Conservation (phyloP, 1,140 invertebrate species). For the Vanessa atalanta region DNA sequence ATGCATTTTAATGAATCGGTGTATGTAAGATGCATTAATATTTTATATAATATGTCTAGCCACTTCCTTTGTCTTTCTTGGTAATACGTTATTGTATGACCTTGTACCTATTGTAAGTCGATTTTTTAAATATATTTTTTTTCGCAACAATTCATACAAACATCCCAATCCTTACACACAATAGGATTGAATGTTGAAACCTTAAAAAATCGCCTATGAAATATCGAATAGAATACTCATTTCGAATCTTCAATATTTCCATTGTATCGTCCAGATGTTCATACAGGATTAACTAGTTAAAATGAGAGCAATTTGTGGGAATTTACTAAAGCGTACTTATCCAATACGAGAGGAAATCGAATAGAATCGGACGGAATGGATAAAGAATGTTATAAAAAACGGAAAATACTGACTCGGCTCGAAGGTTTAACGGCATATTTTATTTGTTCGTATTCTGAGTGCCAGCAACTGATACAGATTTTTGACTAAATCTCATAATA, state of each 20-base stretch:
- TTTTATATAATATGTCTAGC: no score
- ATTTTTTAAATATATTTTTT: no score
- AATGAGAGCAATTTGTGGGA: conserved; percentile 32
- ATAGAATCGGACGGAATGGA: conserved; percentile 41
- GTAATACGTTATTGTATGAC: no score
- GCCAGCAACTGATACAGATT: conserved; percentile 29
- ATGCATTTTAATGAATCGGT: background rate
- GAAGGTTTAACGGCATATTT: conserved; percentile 23
- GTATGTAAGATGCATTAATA: no score
- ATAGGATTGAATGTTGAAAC: no score
- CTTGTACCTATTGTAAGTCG: no score
- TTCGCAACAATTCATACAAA: no score
- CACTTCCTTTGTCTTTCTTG: no score
- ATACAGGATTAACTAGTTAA: conserved; percentile 23
- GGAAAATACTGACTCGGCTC: conserved; percentile 27
- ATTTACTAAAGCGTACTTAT: conserved; percentile 34
- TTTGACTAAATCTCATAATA: conserved; percentile 27
- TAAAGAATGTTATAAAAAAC: conserved; percentile 52
- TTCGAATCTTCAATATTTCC: background rate
- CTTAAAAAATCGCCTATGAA: background rate
- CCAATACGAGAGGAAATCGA: conserved; percentile 39
- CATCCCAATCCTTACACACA: no score
- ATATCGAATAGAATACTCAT: background rate
- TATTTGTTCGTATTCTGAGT: conserved; percentile 35
- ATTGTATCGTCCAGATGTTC: conserved; percentile 22